Conservation (phyloP, 2,113 vertebrate species). For the Porphyrio hochstetteri region DNA sequence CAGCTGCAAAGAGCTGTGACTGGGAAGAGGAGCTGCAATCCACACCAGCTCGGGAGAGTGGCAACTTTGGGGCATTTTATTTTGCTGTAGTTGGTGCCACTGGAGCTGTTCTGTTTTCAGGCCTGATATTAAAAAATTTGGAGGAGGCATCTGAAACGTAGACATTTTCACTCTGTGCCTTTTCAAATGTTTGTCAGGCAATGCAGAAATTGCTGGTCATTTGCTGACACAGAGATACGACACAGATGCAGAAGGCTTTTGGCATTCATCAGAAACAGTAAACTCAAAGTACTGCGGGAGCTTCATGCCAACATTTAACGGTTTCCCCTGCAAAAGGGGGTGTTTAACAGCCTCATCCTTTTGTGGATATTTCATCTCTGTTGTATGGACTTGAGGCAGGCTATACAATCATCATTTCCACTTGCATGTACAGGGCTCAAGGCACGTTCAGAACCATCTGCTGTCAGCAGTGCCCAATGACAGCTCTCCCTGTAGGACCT, state of each 20-base stretch:
- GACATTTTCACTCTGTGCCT: not conserved
- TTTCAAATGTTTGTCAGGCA: not conserved
- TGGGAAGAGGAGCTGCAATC: not conserved
- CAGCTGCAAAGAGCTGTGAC: constrained; percentile 25
- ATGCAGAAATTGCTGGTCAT: not conserved
- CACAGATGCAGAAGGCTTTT: constrained; percentile 17
- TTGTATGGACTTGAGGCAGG: not conserved
- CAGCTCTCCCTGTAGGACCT: not conserved
- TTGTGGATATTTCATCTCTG: not conserved
- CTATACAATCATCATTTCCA: not conserved
- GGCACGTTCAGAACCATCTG: not conserved
- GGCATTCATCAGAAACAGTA: not conserved
- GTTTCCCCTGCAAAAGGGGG: not conserved
- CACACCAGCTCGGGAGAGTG: rapidly evolving
- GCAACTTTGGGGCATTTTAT: rapidly evolving
- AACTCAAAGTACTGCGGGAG: not conserved
- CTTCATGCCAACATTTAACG: not conserved
- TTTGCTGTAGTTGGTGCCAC: not conserved
- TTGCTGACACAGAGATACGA: not conserved
- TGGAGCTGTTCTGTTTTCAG: not conserved
- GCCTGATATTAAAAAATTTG: not conserved
- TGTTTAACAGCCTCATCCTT: not conserved
- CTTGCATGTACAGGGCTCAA: not conserved
- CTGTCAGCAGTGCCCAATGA: not conserved
- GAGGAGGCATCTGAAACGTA: not conserved